Conservation (phyloP, 92 coral and sea anemone species). For the Bergia puertoricense region DNA sequence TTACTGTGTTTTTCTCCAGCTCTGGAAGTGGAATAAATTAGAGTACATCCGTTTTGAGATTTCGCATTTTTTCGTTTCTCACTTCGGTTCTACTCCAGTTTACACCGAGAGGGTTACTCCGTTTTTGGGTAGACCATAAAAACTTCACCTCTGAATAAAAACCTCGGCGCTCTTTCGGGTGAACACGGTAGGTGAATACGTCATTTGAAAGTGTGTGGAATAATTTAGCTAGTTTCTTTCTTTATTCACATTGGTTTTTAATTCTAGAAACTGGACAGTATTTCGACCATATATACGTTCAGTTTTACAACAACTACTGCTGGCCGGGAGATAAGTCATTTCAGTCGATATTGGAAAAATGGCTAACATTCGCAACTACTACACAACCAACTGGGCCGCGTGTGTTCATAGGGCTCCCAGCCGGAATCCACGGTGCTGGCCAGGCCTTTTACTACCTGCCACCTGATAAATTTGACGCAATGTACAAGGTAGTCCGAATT, state of each 20-base stretch:
- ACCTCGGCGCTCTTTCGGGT: too few relatives aligned
- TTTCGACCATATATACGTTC: slow-evolving; percentile 80
- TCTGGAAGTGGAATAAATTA: too few relatives aligned
- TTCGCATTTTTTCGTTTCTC: too few relatives aligned
- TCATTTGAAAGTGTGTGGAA: not conserved
- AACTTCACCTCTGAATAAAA: too few relatives aligned
- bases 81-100: too few relatives aligned
- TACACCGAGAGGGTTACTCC: too few relatives aligned
- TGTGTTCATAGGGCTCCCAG: slow-evolving; percentile 83
- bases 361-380: slow-evolving; percentile 67
- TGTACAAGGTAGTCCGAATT: slow-evolving; percentile 58
- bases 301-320: slow-evolving; percentile 89
- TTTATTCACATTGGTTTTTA: not conserved
- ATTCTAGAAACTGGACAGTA: slow-evolving; percentile 69
- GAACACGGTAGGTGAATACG: not conserved
- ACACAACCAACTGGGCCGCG: slow-evolving; percentile 69
- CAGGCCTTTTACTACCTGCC: slow-evolving; percentile 77
- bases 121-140: too few relatives aligned
- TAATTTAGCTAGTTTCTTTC: not conserved
- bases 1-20: too few relatives aligned
- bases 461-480: slow-evolving; percentile 55
- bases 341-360: slow-evolving; percentile 46
- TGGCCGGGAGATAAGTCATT: slow-evolving; percentile 81
- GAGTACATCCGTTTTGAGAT: too few relatives aligned
- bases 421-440: slow-evolving; percentile 68